Conservation (phyloP, 37 sponge, comb jelly and placozoan species). For the Beroe ovata region DNA sequence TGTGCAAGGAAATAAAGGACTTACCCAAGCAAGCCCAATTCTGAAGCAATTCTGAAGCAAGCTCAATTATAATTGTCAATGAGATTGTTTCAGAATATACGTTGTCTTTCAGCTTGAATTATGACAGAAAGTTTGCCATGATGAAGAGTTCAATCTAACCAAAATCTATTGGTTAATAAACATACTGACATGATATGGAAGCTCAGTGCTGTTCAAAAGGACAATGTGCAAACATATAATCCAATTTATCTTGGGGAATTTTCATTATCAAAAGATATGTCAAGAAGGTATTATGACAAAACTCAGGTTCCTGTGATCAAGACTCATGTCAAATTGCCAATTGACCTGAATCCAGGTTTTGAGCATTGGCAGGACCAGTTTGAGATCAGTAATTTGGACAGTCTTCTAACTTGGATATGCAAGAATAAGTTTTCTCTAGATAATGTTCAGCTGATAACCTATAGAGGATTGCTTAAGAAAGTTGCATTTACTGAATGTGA, state of each 20-base stretch:
- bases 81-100: too few species aligned
- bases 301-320: background rate
- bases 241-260: conserved; percentile 8
- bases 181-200: too few species aligned
- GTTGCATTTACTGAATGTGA: conserved; percentile 10
- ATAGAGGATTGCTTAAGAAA: conserved; percentile 27
- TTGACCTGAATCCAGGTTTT: conserved; percentile 29
- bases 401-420: conserved; percentile 31
- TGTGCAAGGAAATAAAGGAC: too few species aligned
- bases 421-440: conserved; percentile 2
- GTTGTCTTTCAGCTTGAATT: too few species aligned
- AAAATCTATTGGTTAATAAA: too few species aligned
- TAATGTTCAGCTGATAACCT: conserved; percentile 3
- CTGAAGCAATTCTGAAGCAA: too few species aligned
- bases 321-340: background rate
- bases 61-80: too few species aligned
- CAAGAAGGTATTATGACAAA: background rate
- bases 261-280: conserved; percentile 9
- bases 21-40: too few species aligned
- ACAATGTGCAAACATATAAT: conserved; percentile 25
- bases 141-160: too few species aligned
- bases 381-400: background rate
- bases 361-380: background rate
- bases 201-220: too few species aligned
- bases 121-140: too few species aligned